Conservation (phyloP, 2,888 invertebrate species). For the Tetragonisca angustula region DNA sequence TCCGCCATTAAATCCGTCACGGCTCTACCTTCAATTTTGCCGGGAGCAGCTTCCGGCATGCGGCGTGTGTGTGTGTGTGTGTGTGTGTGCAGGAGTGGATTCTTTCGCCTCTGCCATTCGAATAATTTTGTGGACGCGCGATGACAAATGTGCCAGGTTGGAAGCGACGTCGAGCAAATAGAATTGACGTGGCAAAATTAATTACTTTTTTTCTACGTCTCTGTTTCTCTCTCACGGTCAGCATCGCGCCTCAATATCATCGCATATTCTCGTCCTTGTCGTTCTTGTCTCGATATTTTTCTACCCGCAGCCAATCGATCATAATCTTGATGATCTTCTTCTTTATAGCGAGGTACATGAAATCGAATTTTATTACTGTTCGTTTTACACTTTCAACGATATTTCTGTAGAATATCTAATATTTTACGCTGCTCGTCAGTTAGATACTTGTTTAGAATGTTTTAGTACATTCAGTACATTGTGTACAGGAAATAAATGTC, state of each 20-base stretch:
- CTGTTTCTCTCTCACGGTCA: background rate
- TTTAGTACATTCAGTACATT: too few species aligned
- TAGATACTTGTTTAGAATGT: too few species aligned
- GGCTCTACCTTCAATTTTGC: slow-evolving; percentile 62
- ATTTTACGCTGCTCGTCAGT: too few species aligned
- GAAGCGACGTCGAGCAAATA: slow-evolving; percentile 68
- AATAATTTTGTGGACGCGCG: slow-evolving; percentile 66
- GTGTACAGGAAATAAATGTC: too few species aligned
- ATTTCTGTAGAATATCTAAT: too few species aligned
- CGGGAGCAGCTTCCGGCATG: slow-evolving; percentile 38
- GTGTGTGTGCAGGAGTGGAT: slow-evolving; percentile 24
- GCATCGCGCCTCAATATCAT: background rate
- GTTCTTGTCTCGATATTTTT: background rate
- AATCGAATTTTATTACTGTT: too few species aligned
- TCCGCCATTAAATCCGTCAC: slow-evolving; percentile 61
- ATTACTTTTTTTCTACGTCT: slow-evolving; percentile 67
- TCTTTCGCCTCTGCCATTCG: slow-evolving; percentile 62
- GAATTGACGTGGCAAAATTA: slow-evolving; percentile 74
- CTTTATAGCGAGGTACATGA: background rate
- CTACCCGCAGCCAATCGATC: background rate
- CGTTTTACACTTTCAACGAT: too few species aligned
- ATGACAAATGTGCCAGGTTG: slow-evolving; percentile 63
- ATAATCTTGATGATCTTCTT: background rate
- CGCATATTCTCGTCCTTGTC: background rate
- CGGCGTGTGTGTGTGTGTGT: background rate